Conservation (phyloP, 2,113 vertebrate genomes). For the Sander vitreus region DNA sequence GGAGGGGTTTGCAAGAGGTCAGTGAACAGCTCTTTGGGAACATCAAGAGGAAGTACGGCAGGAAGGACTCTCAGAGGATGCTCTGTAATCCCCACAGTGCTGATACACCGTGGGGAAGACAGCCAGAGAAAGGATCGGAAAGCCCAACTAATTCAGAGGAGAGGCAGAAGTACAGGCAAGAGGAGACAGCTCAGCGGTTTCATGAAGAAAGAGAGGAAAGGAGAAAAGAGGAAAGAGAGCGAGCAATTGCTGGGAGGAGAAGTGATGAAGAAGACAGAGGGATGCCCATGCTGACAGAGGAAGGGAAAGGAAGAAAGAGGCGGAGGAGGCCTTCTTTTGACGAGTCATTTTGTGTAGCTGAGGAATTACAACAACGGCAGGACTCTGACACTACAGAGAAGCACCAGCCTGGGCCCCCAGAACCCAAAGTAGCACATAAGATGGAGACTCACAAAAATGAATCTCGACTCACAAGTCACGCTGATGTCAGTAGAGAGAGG, state of each 20-base stretch:
- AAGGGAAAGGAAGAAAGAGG: conserved; percentile 90
- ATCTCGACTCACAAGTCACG: conserved; percentile 80
- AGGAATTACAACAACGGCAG: conserved; percentile 85
- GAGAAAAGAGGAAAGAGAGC: conserved; percentile 79
- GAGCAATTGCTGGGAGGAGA: conserved; percentile 78
- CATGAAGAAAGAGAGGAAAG: conserved; percentile 82
- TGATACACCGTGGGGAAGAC: conserved; percentile 90
- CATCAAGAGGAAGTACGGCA: conserved; percentile 93
- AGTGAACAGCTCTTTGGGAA: conserved; percentile 87
- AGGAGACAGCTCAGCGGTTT: conserved; percentile 72
- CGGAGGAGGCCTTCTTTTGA: conserved; percentile 91
- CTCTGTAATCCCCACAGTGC: conserved; percentile 84
- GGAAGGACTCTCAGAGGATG: conserved; percentile 89
- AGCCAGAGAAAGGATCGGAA: conserved; percentile 88
- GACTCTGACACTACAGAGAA: conserved; percentile 84
- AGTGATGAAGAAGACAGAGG: conserved; percentile 83
- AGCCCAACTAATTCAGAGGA: conserved; percentile 86
- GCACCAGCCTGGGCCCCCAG: conserved; percentile 84
- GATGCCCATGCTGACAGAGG: conserved; percentile 90
- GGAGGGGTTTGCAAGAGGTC: conserved; percentile 87
- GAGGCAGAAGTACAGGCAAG: conserved; percentile 88
- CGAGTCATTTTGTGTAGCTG: conserved; percentile 83
- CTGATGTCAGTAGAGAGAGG: conserved; percentile 64
- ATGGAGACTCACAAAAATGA: conserved; percentile 85
- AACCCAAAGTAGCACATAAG: conserved; percentile 86